phyloP scores from a whole-genome alignment of 2,113 vertebrate species.

The Gambusia holbrooki region DNA sequence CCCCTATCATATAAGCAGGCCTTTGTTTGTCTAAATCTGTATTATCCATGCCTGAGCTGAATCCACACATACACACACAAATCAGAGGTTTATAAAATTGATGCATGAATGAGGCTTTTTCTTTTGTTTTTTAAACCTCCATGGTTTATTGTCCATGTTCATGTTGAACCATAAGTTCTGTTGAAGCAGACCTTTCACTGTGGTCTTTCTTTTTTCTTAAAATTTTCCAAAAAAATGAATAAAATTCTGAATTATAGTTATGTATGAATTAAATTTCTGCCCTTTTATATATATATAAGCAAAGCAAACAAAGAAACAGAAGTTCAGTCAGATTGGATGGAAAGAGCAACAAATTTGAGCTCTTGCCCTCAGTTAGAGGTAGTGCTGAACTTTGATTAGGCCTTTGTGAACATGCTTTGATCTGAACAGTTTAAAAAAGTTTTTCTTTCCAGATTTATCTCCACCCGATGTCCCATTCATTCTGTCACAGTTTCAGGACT shows the following conservation, averaged over 20 bases:
- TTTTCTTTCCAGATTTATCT: too few relatives aligned
- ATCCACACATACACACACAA: constrained; percentile 29
- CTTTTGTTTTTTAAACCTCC: constrained; percentile 15
- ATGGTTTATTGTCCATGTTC: too few relatives aligned
- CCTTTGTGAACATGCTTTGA: background rate
- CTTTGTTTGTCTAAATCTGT: constrained; percentile 69
- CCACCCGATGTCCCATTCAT: too few relatives aligned
- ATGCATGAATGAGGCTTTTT: constrained; percentile 39
- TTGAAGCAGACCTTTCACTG: background rate
- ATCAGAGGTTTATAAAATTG: constrained; percentile 29
- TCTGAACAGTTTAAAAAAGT: too few relatives aligned
- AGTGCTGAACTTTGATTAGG: background rate
- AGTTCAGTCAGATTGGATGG: too few relatives aligned
- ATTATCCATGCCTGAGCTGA: constrained; percentile 68
- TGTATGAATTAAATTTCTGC: too few relatives aligned
- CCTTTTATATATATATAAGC: too few relatives aligned
- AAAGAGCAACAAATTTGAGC: background rate
- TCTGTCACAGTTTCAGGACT: too few relatives aligned
- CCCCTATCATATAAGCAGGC: constrained; percentile 68
- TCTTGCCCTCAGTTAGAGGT: background rate
- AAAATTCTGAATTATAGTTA: too few relatives aligned
- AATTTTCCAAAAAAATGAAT: background rate
- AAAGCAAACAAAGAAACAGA: too few relatives aligned
- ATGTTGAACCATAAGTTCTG: background rate
- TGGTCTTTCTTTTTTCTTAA: background rate